phyloP scores from a whole-genome alignment of 2,888 invertebrate genomes.

The Eledone cirrhosa region DNA sequence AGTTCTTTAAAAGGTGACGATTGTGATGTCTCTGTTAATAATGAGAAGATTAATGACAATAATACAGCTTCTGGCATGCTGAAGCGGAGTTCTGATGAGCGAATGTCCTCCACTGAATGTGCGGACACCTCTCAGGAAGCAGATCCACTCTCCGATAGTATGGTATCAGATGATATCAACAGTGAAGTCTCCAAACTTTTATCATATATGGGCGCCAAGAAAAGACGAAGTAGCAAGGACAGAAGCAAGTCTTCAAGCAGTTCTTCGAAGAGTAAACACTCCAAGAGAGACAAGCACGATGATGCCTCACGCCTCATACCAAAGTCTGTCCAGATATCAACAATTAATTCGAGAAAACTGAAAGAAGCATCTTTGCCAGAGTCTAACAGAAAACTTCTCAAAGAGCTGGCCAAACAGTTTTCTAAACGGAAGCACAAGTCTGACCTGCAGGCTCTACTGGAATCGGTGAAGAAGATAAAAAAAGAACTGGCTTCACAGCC shows the following conservation, averaged over 20 bases:
- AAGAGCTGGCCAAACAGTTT: background rate
- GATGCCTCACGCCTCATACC: background rate
- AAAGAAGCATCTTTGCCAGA: background rate
- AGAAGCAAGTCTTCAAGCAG: background rate
- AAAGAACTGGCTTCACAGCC: constrained; percentile 14
- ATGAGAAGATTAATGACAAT: background rate
- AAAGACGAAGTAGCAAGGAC: background rate
- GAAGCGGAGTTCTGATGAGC: background rate
- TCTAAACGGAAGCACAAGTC: background rate
- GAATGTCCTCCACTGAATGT: background rate
- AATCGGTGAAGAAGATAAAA: constrained; percentile 14
- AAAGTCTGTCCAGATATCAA: background rate
- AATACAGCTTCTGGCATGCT: background rate
- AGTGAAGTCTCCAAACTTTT: background rate
- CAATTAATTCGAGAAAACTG: background rate
- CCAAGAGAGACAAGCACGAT: background rate
- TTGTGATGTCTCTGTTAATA: no score
- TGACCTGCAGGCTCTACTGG: background rate
- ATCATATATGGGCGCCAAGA: background rate
- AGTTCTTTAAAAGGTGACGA: no score
- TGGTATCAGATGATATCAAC: background rate
- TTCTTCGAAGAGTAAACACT: background rate
- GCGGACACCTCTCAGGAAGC: background rate
- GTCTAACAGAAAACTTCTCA: background rate
- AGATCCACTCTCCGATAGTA: background rate